These are phyloP conservation scores for Caenorhabditis sp. DNA, from an alignment of 2,888 invertebrate species.

Conservation along the genomic window DNA sequence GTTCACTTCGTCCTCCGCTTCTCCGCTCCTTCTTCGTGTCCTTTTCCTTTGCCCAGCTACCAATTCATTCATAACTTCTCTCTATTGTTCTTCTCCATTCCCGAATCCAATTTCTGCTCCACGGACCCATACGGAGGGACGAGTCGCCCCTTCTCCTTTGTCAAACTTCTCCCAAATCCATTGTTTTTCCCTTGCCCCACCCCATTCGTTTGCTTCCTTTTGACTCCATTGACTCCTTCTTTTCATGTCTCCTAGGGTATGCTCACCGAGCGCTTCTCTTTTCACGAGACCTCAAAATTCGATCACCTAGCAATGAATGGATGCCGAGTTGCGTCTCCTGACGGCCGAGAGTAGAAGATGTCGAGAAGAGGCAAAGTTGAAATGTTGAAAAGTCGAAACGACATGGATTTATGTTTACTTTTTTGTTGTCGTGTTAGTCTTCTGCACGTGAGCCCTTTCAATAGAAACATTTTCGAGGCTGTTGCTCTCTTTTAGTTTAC, in stretches of 20 bases:
- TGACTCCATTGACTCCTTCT: background rate
- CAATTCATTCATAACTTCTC: slow-evolving; percentile 30
- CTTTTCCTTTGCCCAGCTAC: background rate
- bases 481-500: slow-evolving; percentile 10
- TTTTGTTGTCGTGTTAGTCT: slow-evolving; percentile 1
- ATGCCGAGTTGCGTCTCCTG: background rate
- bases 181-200: slow-evolving; percentile 10
- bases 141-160: slow-evolving; percentile 15
- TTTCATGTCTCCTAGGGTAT: slow-evolving; percentile 7
- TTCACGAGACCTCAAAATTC: slow-evolving; percentile 11
- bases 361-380: background rate
- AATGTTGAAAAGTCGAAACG: background rate
- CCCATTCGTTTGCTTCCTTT: slow-evolving; percentile 1
- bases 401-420: slow-evolving; percentile 6
- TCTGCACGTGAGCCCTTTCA: background rate
- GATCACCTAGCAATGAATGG: slow-evolving; percentile 12
- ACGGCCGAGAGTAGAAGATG: background rate
- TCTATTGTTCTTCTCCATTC: slow-evolving; percentile 11
- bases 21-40: background rate
- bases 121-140: no score
- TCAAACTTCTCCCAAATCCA: slow-evolving; percentile 4
- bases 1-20: slow-evolving; percentile 2
- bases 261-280: background rate
- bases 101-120: slow-evolving; percentile 36
- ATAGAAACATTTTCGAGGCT: background rate